Evolutionary conservation across 2,113 vertebrate species (phyloP), one percentile per base, ranked within the genome.

Genomic region (Madoqua kirkii): DNA sequence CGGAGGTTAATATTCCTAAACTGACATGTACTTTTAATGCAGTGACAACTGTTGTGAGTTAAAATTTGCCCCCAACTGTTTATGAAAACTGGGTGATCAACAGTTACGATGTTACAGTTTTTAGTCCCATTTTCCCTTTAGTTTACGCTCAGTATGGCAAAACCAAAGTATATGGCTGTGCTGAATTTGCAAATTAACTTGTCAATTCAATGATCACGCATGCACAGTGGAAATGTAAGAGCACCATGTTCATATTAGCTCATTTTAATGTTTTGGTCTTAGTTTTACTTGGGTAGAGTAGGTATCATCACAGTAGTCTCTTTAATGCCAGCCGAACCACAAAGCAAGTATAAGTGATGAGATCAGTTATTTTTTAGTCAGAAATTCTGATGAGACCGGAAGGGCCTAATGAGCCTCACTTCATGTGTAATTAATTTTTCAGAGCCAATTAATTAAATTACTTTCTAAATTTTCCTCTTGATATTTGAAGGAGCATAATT

Each of bases 391-490:
- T 93, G 96, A 93, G 52, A 96, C 76, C 97, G 84, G 93, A 87
- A 96, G 64, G 86, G 43, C 96, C 97, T 98, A 98, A 97, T 92
- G 88, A 97, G 95, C 88, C 93, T 97, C 89, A 89, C 96, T 98
- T 96, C 82, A 89, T 52, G 94, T 97, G 67, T 92, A 95, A 97
- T 98, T 98, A 93, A 85, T 97, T 98, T 98, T 96, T 97, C 93
- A 93, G 82, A 96, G 97, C 92, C 96, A 98, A 96, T 98, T 98
- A 98, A 98, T 98, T 98, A 94, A 96, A 98, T 98, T 96, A 97
- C 92, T 93, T 93, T 98, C 96, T 97, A 98, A 98, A 97, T 87
- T 96, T 97, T 97, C 91, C 55, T 94, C 94, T 95, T 97, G 97
- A 96, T 57, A 91, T 78, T 97, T 81, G 96, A 94, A 97, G 96